Evolutionary conservation across 2,888 invertebrate species (phyloP), one percentile per base, ranked within the genome.

Genomic region (Drosophila lacicola): DNA sequence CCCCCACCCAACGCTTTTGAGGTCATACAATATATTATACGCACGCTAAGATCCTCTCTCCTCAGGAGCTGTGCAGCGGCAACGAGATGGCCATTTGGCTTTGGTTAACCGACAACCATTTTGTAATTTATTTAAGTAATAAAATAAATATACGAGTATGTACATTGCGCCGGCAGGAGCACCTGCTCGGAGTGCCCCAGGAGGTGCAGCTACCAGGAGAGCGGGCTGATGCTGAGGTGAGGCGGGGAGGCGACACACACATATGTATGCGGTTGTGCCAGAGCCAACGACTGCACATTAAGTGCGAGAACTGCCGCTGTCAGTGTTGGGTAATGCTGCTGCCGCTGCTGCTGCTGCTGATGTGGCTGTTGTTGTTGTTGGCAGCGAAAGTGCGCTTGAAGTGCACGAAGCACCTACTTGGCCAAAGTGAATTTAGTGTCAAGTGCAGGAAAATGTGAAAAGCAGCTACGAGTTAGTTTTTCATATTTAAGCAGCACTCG

Each of bases 391-490:
- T 88, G 84, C 73, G 82, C 84, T 72, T 87, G 56, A 81, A 84
- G 88, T 78, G 68, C 74, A 72, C 79, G 68, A 76, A 89, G 88
- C 85, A 89, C 82, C 88, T 74, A 84, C 84, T 89, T 89, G 88
- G 82, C 85, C 88, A 84, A 84, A 84, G 84, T 84, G 89, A 84
- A 84, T 84, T 84, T 89, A 89, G 89, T 84, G 84, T 84, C 89
- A 84, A 84, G 84, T 89, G 85, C 85, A 89, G 84, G 67, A 78
- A 87, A 89, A 89, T 89, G 82, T 78, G 85, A 81, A 84, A 78
- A 84, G 84, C 84, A 84, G 78, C 88, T 62, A 74, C 79, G 88
- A 89, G 89, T 89, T 84, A 84, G 89, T 87, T 84, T 84, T 89
- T 89, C 82, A 87, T 84, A 84, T 84, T 89, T 84, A 84, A 84